phyloP scores from a whole-genome alignment of 2,113 vertebrate genomes.

The Cervus canadensis region DNA sequence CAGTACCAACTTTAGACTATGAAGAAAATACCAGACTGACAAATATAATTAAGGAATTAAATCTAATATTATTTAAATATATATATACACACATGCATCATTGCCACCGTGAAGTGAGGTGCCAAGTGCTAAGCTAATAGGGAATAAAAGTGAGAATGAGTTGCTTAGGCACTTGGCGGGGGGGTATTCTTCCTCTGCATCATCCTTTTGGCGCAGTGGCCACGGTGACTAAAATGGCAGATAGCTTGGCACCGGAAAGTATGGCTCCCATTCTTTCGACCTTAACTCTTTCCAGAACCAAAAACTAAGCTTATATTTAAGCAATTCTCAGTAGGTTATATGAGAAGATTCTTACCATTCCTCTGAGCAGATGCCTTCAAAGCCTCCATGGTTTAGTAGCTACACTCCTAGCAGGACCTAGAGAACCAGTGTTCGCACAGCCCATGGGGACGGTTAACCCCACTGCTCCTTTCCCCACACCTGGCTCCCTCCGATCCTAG shows the following conservation, averaged over 20 bases:
- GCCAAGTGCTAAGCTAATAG: not conserved
- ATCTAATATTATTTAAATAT: slow-evolving; percentile 34
- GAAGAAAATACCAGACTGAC: slow-evolving; percentile 35
- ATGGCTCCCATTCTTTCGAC: not conserved
- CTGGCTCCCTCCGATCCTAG: not conserved
- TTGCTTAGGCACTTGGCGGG: not conserved
- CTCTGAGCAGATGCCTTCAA: not conserved
- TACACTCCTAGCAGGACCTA: not conserved
- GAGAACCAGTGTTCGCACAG: not conserved
- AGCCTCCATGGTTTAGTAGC: not conserved
- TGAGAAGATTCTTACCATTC: not conserved
- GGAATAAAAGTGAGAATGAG: not conserved
- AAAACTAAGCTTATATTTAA: not conserved
- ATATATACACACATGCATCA: not conserved
- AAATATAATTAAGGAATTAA: slow-evolving; percentile 11
- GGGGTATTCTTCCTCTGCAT: not conserved
- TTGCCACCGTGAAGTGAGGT: not conserved
- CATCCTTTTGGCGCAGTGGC: not conserved
- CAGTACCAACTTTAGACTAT: slow-evolving; percentile 20
- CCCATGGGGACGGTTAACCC: not conserved
- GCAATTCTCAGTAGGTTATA: not conserved
- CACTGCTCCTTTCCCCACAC: not conserved
- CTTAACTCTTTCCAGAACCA: not conserved
- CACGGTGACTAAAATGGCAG: not conserved
- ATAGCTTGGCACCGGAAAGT: not conserved